Conservation (phyloP, 2,797 vertebrate species). For the Acanthiza pusilla region DNA sequence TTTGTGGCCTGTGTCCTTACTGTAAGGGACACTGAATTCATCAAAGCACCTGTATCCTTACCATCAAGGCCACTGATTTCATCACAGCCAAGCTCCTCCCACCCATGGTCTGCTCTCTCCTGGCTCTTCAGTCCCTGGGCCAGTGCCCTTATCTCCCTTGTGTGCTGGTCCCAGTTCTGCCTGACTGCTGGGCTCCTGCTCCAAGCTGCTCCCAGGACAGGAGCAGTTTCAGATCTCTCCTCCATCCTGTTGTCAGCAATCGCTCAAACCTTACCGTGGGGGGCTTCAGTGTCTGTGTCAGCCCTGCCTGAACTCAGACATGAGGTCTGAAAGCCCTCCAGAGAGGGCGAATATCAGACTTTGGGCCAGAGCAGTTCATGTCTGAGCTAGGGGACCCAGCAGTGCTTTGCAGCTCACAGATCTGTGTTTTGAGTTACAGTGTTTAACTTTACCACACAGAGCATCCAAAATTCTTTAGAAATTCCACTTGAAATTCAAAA, state of each 20-base stretch:
- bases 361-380: background rate
- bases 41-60: background rate
- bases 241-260: background rate
- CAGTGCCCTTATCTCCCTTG: no score
- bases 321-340: background rate
- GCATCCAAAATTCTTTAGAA: slow-evolving; percentile 18
- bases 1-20: background rate
- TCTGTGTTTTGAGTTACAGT: background rate
- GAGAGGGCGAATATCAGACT: background rate
- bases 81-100: background rate
- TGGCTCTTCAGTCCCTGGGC: accelerated
- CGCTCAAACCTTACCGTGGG: background rate
- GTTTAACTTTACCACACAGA: background rate
- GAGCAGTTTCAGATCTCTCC: background rate
- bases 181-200: background rate
- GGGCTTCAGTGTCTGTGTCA: background rate
- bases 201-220: background rate
- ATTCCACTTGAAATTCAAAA: slow-evolving; percentile 27
- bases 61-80: background rate
- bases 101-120: background rate
- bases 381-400: background rate
- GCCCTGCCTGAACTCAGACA: background rate
- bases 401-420: background rate
- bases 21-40: background rate
- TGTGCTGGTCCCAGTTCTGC: background rate